Conservation (phyloP, 1,140 invertebrate genomes). For the Himalopsyche phryganea region DNA sequence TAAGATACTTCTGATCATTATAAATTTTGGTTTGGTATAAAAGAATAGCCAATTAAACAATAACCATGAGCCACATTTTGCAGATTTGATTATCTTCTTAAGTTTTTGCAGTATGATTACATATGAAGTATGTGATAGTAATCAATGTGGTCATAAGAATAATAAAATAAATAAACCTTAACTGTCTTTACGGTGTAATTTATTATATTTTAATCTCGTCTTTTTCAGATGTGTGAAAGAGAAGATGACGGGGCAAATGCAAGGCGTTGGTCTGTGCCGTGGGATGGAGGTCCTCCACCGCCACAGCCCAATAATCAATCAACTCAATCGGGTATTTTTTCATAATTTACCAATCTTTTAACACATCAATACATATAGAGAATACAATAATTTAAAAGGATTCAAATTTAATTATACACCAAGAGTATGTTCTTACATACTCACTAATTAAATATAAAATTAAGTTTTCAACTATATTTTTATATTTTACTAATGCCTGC, state of each 20-base stretch:
- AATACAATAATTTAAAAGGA: not conserved
- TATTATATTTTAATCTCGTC: slow-evolving; percentile 2
- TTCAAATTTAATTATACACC: not conserved
- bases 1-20: too few relatives aligned
- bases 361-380: not conserved
- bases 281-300: slow-evolving; percentile 22
- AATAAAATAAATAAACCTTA: not conserved
- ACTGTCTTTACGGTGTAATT: too few relatives aligned
- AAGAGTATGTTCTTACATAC: not conserved
- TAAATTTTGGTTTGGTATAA: too few relatives aligned
- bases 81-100: too few relatives aligned
- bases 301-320: slow-evolving; percentile 1
- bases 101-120: too few relatives aligned
- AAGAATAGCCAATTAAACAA: too few relatives aligned
- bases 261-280: slow-evolving; percentile 22
- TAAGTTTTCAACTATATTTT: too few relatives aligned
- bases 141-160: too few relatives aligned
- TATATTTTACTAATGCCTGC: too few relatives aligned
- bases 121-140: too few relatives aligned
- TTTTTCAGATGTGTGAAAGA: slow-evolving; percentile 8
- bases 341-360: not conserved
- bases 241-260: slow-evolving; percentile 16
- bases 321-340: not conserved
- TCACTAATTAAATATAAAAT: too few relatives aligned
- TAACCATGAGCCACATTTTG: too few relatives aligned